Conservation (phyloP, 2,797 vertebrate species). For the Melanotaenia parkinsoni region DNA sequence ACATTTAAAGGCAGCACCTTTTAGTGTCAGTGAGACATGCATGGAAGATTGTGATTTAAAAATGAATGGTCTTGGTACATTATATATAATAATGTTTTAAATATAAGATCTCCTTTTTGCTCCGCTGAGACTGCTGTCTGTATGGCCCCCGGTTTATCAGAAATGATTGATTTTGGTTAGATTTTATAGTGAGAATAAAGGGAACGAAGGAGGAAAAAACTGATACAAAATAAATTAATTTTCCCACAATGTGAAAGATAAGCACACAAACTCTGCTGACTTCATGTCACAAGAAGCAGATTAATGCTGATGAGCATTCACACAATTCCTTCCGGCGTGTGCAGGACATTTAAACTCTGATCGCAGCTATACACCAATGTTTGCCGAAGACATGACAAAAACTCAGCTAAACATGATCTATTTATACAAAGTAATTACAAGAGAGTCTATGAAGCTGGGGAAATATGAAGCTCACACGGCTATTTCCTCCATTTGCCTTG, state of each 20-base stretch:
- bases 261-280: conserved; percentile 20
- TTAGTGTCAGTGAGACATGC: conserved; percentile 35
- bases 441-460: conserved; percentile 7
- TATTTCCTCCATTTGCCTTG: conserved; percentile 32
- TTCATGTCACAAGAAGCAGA: conserved; percentile 28
- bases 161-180: conserved; percentile 59
- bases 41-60: conserved; percentile 64
- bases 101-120: conserved; percentile 65
- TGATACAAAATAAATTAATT: conserved; percentile 26
- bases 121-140: conserved; percentile 52
- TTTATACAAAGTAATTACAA: conserved; percentile 35
- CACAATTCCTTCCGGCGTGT: conserved; percentile 1
- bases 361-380: conserved; percentile 41
- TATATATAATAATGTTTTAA: conserved; percentile 76
- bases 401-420: conserved; percentile 19
- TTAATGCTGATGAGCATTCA: conserved; percentile 22
- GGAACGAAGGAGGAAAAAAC: conserved; percentile 13
- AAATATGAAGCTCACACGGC: conserved; percentile 15
- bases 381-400: conserved; percentile 41
- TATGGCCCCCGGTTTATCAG: conserved; percentile 51
- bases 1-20: conserved; percentile 50
- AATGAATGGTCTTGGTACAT: conserved; percentile 68
- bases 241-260: conserved; percentile 14
- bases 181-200: conserved; percentile 36
- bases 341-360: conserved; percentile 27